phyloP scores from a whole-genome alignment of 2,888 invertebrate genomes.

The Monopis laevigella region DNA sequence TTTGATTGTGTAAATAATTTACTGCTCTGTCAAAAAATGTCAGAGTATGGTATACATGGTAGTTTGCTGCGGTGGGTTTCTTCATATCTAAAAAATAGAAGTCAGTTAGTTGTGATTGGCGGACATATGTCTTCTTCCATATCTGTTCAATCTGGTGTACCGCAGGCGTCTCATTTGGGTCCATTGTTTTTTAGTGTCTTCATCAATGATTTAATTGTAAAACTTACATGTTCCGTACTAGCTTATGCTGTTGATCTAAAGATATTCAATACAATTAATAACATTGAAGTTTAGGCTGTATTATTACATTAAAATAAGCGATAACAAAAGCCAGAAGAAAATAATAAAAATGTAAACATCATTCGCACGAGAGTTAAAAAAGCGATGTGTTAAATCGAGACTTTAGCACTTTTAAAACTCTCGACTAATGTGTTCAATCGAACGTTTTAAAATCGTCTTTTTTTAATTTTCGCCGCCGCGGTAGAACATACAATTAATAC shows the following conservation, averaged over 20 bases:
- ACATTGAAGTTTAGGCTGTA: no score
- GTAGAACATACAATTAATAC: no score
- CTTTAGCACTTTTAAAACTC: no score
- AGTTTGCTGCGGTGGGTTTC: constrained; percentile 9
- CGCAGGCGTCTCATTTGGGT: constrained; percentile 14
- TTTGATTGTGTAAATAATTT: constrained; percentile 16
- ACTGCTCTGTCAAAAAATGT: constrained; percentile 11
- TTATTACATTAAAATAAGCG: no score
- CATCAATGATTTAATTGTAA: constrained; percentile 7
- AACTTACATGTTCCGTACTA: not conserved
- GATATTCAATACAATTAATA: no score
- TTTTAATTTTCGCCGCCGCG: no score
- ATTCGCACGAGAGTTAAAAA: no score
- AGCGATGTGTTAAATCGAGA: no score
- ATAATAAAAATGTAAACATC: no score
- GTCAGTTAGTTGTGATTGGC: constrained; percentile 12
- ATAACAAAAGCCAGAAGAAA: no score
- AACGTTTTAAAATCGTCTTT: no score
- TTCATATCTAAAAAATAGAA: constrained; percentile 11
- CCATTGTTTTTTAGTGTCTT: constrained; percentile 12
- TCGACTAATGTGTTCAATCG: no score
- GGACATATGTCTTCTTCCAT: constrained; percentile 13
- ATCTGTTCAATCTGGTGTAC: constrained; percentile 14
- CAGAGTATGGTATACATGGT: not conserved
- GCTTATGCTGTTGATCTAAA: constrained; percentile 14